Conservation (phyloP, 2,797 vertebrate species). For the Thunnus albacares region DNA sequence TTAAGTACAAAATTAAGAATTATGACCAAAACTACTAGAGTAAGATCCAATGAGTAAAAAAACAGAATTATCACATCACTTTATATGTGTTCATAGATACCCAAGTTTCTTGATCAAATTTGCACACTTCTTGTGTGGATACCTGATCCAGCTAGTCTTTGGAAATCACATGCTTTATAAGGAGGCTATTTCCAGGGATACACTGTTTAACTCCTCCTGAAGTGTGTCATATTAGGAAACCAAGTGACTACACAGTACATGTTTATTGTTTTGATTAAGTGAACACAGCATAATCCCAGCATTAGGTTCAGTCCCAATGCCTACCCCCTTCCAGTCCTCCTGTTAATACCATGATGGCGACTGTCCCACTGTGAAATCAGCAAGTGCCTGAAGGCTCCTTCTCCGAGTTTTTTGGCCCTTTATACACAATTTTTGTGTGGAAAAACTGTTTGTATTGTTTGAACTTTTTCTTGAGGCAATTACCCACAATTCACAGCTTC, state of each 20-base stretch:
- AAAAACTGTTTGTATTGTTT: background rate
- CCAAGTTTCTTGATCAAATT: background rate
- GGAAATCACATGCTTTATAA: background rate
- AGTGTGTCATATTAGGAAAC: slow-evolving; percentile 31
- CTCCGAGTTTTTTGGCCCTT: background rate
- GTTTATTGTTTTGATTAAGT: slow-evolving; percentile 32
- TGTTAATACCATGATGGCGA: background rate
- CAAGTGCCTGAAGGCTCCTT: background rate
- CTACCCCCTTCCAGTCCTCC: background rate
- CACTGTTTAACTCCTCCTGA: slow-evolving; percentile 38
- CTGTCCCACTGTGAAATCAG: background rate
- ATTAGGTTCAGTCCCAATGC: background rate
- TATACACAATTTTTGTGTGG: background rate
- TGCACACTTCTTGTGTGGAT: background rate
- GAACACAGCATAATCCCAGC: slow-evolving; percentile 23
- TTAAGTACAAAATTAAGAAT: background rate
- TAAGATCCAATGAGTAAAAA: background rate
- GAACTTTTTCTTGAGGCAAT: background rate
- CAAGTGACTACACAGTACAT: slow-evolving; percentile 3
- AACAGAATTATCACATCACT: background rate
- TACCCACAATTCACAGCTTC: slow-evolving; percentile 5
- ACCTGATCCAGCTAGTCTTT: background rate
- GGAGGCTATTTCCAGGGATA: slow-evolving; percentile 10
- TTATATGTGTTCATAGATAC: slow-evolving; percentile 3
- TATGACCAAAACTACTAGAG: background rate